These are phyloP conservation scores for Corythornis leucogaster DNA, from an alignment of 2,797 vertebrate species.

Conservation along the genomic window DNA sequence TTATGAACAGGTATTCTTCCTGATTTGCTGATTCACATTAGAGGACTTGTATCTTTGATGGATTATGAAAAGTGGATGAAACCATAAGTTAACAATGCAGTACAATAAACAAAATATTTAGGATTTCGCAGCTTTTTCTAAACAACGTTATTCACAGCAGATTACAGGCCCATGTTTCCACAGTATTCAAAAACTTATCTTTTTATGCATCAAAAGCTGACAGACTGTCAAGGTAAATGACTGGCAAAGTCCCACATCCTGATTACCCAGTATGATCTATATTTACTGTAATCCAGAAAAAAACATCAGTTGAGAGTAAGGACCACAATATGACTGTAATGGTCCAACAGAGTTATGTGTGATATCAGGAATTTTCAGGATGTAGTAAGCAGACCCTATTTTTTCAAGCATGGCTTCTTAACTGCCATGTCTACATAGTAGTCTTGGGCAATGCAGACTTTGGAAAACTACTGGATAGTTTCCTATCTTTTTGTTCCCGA, in stretches of 20 bases:
- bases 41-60: neutral
- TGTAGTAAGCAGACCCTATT: neutral
- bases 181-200: neutral
- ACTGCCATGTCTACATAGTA: neutral
- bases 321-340: neutral
- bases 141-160: neutral
- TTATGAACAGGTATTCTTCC: slow-evolving; percentile 26
- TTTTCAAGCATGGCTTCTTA: neutral
- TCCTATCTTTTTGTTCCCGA: neutral
- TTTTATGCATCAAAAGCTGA: neutral
- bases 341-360: neutral
- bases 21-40: slow-evolving; percentile 10
- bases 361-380: neutral
- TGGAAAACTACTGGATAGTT: neutral
- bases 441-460: neutral
- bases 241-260: neutral
- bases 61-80: neutral
- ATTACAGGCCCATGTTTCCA: neutral
- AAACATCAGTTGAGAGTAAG: neutral
- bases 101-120: slow-evolving; percentile 8
- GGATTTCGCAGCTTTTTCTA: neutral
- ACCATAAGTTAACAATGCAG: neutral
- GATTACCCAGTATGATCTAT: neutral
- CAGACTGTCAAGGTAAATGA: neutral
- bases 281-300: neutral